Conservation (phyloP, 2,888 invertebrate genomes). For the Therioaphis trifolii region DNA sequence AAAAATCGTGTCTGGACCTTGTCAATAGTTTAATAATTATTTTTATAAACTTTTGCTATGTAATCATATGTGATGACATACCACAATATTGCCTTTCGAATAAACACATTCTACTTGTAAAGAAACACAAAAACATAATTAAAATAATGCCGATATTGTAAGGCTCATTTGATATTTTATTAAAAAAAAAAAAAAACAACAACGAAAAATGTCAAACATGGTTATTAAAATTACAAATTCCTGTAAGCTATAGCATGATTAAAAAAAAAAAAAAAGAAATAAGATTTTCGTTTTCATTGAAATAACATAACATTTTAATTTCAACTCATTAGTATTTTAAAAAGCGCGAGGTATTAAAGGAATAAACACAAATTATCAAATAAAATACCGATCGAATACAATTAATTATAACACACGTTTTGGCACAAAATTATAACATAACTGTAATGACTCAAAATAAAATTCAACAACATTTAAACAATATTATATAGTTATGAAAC, state of each 20-base stretch:
- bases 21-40: too few species aligned
- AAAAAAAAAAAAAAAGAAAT: constrained; percentile 31
- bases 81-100: too few species aligned
- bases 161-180: constrained; percentile 57
- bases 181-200: constrained; percentile 45
- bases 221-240: constrained; percentile 24
- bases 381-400: constrained; percentile 39
- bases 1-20: too few species aligned
- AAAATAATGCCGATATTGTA: background rate
- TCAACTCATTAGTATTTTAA: constrained; percentile 33
- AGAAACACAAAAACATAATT: background rate
- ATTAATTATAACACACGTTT: constrained; percentile 49
- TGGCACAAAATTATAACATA: constrained; percentile 60
- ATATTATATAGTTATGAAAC: constrained; percentile 32
- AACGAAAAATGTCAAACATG: constrained; percentile 16
- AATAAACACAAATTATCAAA: constrained; percentile 47
- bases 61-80: too few species aligned
- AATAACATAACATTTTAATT: constrained; percentile 4
- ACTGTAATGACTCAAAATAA: constrained; percentile 44
- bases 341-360: constrained; percentile 56
- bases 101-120: background rate
- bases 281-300: constrained; percentile 30
- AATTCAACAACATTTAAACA: constrained; percentile 51
- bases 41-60: too few species aligned
- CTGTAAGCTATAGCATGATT: constrained; percentile 47